These are phyloP conservation scores for Rhopalosiphum maidis DNA, from an alignment of 1,140 invertebrate genomes.

Conservation along the genomic window DNA sequence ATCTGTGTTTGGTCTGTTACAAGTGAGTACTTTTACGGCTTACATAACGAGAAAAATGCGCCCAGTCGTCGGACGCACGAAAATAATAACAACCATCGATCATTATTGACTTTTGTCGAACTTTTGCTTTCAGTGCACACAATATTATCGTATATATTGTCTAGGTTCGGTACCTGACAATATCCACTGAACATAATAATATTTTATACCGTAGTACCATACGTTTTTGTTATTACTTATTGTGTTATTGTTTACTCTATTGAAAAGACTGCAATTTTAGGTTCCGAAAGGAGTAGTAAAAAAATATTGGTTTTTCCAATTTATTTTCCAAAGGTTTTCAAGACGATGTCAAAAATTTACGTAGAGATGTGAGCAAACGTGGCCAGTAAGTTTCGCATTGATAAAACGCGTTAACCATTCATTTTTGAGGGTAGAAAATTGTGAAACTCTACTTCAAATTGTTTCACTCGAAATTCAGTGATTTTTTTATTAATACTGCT, in stretches of 20 bases:
- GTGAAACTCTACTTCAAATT: not conserved
- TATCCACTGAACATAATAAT: not conserved
- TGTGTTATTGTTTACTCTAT: not conserved
- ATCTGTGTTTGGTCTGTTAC: conserved; percentile 79
- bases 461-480: not conserved
- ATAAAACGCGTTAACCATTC: not conserved
- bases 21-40: conserved; percentile 68
- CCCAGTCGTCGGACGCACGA: not conserved
- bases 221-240: not conserved
- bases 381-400: not conserved
- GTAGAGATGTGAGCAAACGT: not conserved
- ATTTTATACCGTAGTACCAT: not conserved
- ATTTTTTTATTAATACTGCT: not conserved
- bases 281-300: not conserved
- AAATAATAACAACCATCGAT: no score
- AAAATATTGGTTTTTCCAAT: not conserved
- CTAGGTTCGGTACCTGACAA: not conserved
- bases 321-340: not conserved
- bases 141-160: not conserved
- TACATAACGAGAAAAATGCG: not conserved
- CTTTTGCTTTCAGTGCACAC: no score
- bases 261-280: not conserved
- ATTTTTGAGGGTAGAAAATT: not conserved
- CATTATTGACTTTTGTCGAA: no score
- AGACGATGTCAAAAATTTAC: accelerated